Conservation (phyloP, 1,140 invertebrate genomes). For the Euwallacea fornicatus region DNA sequence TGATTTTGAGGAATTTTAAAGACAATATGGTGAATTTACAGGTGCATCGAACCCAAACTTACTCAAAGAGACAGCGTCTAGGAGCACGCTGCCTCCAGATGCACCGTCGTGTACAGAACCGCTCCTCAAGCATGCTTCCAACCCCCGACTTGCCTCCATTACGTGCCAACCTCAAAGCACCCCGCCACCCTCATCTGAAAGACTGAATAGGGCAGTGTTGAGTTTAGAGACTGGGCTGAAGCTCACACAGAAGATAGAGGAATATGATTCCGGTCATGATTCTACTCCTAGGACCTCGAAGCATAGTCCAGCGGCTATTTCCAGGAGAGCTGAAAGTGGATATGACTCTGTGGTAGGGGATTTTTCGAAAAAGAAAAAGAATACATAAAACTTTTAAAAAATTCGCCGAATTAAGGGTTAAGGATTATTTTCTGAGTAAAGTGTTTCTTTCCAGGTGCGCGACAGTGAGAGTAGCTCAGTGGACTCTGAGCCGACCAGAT, state of each 20-base stretch:
- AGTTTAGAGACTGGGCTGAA: conserved; percentile 62
- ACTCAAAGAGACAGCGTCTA: conserved; percentile 38
- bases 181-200: conserved; percentile 58
- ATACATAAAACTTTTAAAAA: not conserved
- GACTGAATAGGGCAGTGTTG: conserved; percentile 59
- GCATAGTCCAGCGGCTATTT: conserved; percentile 71
- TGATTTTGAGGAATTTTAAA: too few species aligned
- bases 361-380: not conserved
- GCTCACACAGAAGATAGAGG: conserved; percentile 61
- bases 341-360: conserved; percentile 79
- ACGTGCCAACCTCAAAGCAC: conserved; percentile 55
- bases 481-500: conserved; percentile 72
- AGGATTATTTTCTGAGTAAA: not conserved
- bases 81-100: conserved; percentile 14
- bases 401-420: not conserved
- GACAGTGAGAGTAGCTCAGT: conserved; percentile 85
- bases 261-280: conserved; percentile 80
- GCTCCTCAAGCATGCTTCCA: conserved; percentile 46
- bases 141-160: conserved; percentile 22
- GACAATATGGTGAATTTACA: not conserved
- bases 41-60: conserved; percentile 85
- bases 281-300: conserved; percentile 75
- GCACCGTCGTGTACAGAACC: conserved; percentile 30
- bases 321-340: conserved; percentile 77
- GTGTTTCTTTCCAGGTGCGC: conserved; percentile 48